phyloP scores from a whole-genome alignment of 2,888 invertebrate genomes.

The Nephrotoma guestfalica region DNA sequence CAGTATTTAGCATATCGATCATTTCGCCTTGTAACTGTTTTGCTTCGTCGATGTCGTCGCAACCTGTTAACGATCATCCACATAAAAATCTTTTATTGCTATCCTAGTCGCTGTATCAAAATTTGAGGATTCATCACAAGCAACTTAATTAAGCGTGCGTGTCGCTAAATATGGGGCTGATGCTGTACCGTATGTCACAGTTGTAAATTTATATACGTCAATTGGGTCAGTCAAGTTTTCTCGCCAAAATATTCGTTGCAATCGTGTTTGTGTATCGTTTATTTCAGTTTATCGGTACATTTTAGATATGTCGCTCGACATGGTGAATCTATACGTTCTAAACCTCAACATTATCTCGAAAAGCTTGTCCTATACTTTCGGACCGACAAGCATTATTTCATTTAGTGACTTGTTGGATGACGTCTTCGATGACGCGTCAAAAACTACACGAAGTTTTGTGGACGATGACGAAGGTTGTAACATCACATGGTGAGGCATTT shows the following conservation, averaged over 20 bases:
- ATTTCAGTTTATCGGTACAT: too few relatives aligned
- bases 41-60: background rate
- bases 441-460: too few relatives aligned
- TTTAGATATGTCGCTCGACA: too few relatives aligned
- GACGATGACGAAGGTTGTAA: too few relatives aligned
- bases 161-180: background rate
- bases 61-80: background rate
- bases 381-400: slow-evolving; percentile 8
- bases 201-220: slow-evolving; percentile 25
- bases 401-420: slow-evolving; percentile 8
- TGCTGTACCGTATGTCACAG: slow-evolving; percentile 6
- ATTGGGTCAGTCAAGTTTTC: slow-evolving; percentile 11
- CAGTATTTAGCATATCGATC: background rate
- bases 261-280: background rate
- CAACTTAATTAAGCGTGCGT: slow-evolving; percentile 1
- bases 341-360: background rate
- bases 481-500: slow-evolving; percentile 10
- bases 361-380: slow-evolving; percentile 8
- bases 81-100: too few relatives aligned
- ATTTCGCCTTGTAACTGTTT: background rate
- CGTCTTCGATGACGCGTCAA: slow-evolving; percentile 5
- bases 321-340: too few relatives aligned
- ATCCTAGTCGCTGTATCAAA: too few relatives aligned
- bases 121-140: background rate
- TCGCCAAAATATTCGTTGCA: slow-evolving; percentile 1